Evolutionary conservation across 2,888 invertebrate genomes (phyloP), one percentile per base, ranked within the genome.

Genomic region (Andrena haemorrhoa): DNA sequence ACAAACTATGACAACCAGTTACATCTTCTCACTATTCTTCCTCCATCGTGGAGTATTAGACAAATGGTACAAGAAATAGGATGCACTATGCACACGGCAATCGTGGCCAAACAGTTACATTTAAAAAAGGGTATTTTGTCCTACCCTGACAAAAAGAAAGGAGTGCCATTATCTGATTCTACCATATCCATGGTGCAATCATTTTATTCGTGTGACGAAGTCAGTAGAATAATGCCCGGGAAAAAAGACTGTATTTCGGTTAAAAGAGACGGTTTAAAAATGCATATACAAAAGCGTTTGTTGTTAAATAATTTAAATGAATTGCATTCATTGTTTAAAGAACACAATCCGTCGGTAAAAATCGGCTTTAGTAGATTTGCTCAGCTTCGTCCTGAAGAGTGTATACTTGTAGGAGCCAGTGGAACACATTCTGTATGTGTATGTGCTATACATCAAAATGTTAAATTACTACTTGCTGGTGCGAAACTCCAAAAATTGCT

Each of bases 351-450:
- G 35, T 20, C 7, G 0, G 16, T 29, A 26, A 58, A 58, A 4
- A 12, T 58, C 5, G 5, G 29, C 10, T 26, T 58, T 29, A 29
- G 20, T 29, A 53, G 26, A 23, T 58, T 58, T 29, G 58, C 29
- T 26, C 29, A 26, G 16, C 58, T 31, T 29, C 26, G 31, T 29
- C 68, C 68, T 0, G 2, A 61, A 23, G 33, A 68, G 8, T 68
- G 75, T n/a, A 20, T 75, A 23, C 20, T 75, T 2, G 53, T 61
- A n/a, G 64, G 63, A 23, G 20, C 35, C 29, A 29, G 29, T 29
- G 29, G 29, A 3, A 29, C 29, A 29, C 29, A 29, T 29, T 29
- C 29, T 29, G 29, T 29, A 29, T 29, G 29, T 29, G 29, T 29
- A 29, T 29, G 29, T 29, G 29, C 29, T 29, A 29, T 29, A 2